phyloP scores from a whole-genome alignment of 1,140 invertebrate genomes.

The Achatina immaculata region DNA sequence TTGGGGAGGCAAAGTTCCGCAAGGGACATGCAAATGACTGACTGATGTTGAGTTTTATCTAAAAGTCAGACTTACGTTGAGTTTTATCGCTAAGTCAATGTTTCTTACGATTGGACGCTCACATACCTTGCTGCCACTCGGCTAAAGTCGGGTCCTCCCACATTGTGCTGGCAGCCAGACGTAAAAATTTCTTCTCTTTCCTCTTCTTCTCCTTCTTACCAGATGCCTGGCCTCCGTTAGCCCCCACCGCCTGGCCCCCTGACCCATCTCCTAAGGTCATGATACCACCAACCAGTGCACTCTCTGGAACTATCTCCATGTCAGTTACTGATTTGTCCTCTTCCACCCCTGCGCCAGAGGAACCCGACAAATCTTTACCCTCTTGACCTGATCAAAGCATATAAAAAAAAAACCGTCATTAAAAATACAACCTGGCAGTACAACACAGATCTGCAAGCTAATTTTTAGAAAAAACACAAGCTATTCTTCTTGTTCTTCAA shows the following conservation, averaged over 20 bases:
- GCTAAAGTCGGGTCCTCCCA: conserved; percentile 94
- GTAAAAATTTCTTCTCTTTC: conserved; percentile 83
- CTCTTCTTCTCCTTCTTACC: conserved; percentile 73
- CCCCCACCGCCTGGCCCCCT: conserved; percentile 8
- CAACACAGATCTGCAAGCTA: too few species aligned
- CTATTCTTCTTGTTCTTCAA: too few species aligned
- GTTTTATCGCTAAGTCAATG: too few species aligned
- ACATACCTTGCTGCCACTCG: conserved; percentile 89
- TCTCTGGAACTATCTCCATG: conserved; percentile 22
- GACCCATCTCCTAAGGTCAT: not conserved
- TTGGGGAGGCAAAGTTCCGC: too few species aligned
- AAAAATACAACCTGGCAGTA: too few species aligned
- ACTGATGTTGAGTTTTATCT: too few species aligned
- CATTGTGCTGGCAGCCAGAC: conserved; percentile 90
- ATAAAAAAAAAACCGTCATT: too few species aligned
- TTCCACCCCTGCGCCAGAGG: not conserved
- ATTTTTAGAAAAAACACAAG: too few species aligned
- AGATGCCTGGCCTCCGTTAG: conserved; percentile 9
- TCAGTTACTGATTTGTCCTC: conserved; percentile 30
- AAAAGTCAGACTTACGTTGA: too few species aligned
- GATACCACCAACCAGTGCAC: not conserved
- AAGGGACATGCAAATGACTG: too few species aligned
- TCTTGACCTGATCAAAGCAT: not conserved
- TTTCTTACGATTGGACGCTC: too few species aligned
- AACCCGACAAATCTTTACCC: not conserved